These are phyloP conservation scores for Zygothrica quintamaculata DNA, from an alignment of 2,888 invertebrate genomes.

Conservation along the genomic window DNA sequence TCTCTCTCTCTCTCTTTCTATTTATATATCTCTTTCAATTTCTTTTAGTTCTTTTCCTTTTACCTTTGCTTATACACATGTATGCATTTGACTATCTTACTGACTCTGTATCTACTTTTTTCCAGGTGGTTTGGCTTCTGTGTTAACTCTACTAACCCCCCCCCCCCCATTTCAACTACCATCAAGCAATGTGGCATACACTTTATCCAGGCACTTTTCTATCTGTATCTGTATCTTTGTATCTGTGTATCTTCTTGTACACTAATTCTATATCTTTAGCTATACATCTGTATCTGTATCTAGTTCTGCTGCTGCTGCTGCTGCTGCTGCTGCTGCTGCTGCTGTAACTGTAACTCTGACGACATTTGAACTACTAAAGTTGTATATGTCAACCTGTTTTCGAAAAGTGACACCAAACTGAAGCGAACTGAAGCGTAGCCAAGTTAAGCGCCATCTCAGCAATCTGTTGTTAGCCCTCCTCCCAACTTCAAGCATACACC, in stretches of 20 bases:
- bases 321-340: too few species aligned
- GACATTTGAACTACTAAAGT: constrained; percentile 69
- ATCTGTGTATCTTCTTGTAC: too few species aligned
- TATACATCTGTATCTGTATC: constrained; percentile 6
- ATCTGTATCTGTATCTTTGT: constrained; percentile 2
- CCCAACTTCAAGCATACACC: background rate
- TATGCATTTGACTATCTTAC: constrained; percentile 1
- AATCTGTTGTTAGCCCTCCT: constrained; percentile 27
- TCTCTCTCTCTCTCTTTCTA: background rate
- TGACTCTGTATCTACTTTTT: constrained; percentile 2
- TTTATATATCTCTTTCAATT: too few species aligned
- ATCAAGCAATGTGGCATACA: constrained; percentile 34
- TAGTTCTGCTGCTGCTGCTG: too few species aligned
- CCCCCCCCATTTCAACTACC: too few species aligned
- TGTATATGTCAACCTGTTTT: constrained; percentile 72
- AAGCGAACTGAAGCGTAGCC: constrained; percentile 26
- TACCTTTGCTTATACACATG: background rate
- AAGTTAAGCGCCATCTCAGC: too few species aligned
- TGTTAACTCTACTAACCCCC: constrained; percentile 35
- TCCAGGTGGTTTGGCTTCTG: constrained; percentile 18
- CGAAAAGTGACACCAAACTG: constrained; percentile 42
- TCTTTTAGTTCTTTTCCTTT: background rate
- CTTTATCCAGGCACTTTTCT: constrained; percentile 33
- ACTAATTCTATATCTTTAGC: constrained; percentile 6
- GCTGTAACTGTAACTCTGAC: constrained; percentile 19